Conservation (phyloP, 2,888 invertebrate species). For the Formica aserva region DNA sequence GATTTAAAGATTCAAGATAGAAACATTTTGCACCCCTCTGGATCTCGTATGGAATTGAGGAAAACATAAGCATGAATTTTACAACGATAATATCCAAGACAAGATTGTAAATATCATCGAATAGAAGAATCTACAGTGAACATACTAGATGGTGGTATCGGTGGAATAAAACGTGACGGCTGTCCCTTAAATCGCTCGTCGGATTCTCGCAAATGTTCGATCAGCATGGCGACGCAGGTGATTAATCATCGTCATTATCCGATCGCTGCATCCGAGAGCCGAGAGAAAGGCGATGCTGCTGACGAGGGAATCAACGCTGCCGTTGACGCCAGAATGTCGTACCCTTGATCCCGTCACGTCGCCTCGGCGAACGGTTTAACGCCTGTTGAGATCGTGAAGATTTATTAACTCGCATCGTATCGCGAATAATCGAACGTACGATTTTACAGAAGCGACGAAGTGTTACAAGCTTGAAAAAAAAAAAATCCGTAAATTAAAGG, state of each 20-base stretch:
- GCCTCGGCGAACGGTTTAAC: conserved; percentile 16
- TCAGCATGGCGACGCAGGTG: conserved; percentile 11
- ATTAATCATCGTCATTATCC: conserved; percentile 47
- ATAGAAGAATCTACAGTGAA: conserved; percentile 3
- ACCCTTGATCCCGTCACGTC: conserved; percentile 46
- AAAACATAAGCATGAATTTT: background rate
- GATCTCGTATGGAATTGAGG: background rate
- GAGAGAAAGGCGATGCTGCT: conserved; percentile 27
- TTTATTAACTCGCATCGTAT: conserved; percentile 31
- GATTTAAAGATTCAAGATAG: background rate
- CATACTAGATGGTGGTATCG: background rate
- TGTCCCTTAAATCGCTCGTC: conserved; percentile 39
- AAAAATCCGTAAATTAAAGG: background rate
- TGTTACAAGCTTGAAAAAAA: background rate
- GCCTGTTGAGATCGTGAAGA: conserved; percentile 24
- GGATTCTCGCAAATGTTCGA: conserved; percentile 51
- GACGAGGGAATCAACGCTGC: conserved; percentile 29
- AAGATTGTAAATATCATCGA: background rate
- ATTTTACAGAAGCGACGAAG: conserved; percentile 5
- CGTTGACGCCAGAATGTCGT: conserved; percentile 30
- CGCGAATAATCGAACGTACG: conserved; percentile 18
- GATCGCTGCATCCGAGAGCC: conserved; percentile 39
- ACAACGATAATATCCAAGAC: background rate
- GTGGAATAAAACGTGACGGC: conserved; percentile 15
- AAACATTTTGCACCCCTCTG: background rate